A percentile compares a stretch with the other conserved stretches of the same genome.
These are phyloP conservation scores for Galerucella pusilla DNA, from an alignment of 2,888 invertebrate species.

Conservation along the genomic window DNA sequence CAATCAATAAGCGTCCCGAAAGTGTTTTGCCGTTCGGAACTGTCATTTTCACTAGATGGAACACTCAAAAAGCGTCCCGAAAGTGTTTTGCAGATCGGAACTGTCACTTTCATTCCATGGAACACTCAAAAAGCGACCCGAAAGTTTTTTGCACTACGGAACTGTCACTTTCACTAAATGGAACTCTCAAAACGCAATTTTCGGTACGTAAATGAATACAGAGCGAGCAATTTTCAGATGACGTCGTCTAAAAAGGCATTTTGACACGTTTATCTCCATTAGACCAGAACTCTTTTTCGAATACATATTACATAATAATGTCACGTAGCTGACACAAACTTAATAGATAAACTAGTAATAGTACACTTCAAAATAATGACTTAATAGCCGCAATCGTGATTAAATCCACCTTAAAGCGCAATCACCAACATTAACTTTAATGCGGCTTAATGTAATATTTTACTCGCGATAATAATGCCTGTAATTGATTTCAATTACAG, in stretches of 20 bases:
- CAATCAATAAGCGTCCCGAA: too few species aligned
- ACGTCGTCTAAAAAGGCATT: not conserved
- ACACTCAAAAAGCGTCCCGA: too few species aligned
- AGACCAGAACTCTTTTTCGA: slow-evolving; percentile 37
- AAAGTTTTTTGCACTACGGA: too few species aligned
- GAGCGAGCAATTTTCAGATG: too few species aligned
- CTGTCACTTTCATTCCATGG: too few species aligned
- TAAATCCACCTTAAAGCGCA: slow-evolving; percentile 42
- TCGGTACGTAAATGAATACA: too few species aligned
- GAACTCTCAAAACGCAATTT: too few species aligned
- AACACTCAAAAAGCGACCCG: too few species aligned
- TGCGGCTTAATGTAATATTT: slow-evolving; percentile 41
- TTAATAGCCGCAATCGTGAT: slow-evolving; percentile 47
- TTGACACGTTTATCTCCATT: slow-evolving; percentile 26
- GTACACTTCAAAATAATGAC: slow-evolving; percentile 41
- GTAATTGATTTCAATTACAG: slow-evolving; percentile 41
- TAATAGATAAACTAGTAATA: slow-evolving; percentile 45
- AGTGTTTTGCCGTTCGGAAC: too few species aligned
- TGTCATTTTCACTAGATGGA: too few species aligned
- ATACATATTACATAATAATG: slow-evolving; percentile 39
- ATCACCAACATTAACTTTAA: slow-evolving; percentile 40
- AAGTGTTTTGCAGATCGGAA: too few species aligned
- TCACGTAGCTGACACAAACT: slow-evolving; percentile 41
- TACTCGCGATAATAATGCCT: slow-evolving; percentile 30
- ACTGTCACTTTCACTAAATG: too few species aligned